Base-by-base conservation (phyloP, 2,888 invertebrate species). In the Prenolepis imparis region DNA sequence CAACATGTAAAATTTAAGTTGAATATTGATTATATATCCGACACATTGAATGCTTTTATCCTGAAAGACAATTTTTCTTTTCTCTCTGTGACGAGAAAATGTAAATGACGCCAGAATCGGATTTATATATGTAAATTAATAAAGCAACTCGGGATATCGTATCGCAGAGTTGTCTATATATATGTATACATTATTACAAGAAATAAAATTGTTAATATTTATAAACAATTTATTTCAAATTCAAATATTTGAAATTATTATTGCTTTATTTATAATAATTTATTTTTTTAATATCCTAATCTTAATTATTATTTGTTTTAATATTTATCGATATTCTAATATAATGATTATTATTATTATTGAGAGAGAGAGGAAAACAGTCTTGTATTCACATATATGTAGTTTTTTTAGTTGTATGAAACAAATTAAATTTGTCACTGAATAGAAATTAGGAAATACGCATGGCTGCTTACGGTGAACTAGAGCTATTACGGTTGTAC, bases 391-490 rank as follows among this genome's bases (percentile, higher is more conserved):
- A n/a, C n/a, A 21, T 18, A 21, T 66, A 5, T 36, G 12, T 6
- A 52, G 1, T 66, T 52, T n/a, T n/a, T n/a, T n/a, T n/a, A n/a
- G n/a, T n/a, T n/a, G n/a, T n/a, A n/a, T n/a, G n/a, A 2, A 55
- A 55, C 18, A 15, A 41, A 41, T 63, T 36, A 64, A 66, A 39
- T 66, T 5, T 9, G 44, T n/a, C 32, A 11, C 4, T 44, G 0
- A n/a, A 24, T 77, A 66, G 15, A 77, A 55, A 67, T 67, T 55
- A 72, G 48, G 11, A 64, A 52, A 52, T 81, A 84, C 84, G 72
- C 59, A 44, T 52, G 55, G 80, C 73, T 86, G 85, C 67, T 67
- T 77, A 18, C 55, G 24, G 44, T 67, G 83, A 88, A 67, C 24
- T 21, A 15, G 32, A n/a, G n/a, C n/a, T n/a, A n/a, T n/a, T n/a